Evolutionary conservation across 2,113 vertebrate species (phyloP).

Genomic region (Hystrix cristata): DNA sequence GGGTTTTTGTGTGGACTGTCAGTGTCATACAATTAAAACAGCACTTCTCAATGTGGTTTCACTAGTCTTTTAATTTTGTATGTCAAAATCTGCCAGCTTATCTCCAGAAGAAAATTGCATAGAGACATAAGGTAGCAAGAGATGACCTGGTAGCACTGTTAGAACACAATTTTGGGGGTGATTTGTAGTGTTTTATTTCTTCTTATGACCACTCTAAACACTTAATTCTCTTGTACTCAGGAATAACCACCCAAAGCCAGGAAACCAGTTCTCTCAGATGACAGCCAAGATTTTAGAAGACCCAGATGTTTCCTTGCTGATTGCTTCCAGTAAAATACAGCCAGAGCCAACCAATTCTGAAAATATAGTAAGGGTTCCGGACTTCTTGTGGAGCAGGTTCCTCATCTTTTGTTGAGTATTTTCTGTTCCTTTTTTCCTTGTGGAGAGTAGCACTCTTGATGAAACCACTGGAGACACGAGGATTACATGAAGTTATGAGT

Average conservation of each 20-base stretch:
- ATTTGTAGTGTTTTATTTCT: conserved; percentile 46
- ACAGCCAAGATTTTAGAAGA: conserved; percentile 37
- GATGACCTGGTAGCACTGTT: background rate
- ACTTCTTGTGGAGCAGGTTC: background rate
- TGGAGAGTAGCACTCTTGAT: conserved; percentile 18
- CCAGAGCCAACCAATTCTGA: conserved; percentile 37
- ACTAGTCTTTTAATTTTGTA: background rate
- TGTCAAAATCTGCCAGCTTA: background rate
- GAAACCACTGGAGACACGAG: background rate
- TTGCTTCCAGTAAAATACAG: conserved; percentile 22
- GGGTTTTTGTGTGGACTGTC: background rate
- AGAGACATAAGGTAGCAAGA: background rate
- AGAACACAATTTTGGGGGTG: background rate
- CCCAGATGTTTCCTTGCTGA: conserved; percentile 71
- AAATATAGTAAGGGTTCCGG: background rate
- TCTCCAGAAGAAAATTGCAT: background rate
- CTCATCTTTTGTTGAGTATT: conserved; percentile 19
- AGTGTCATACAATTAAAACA: background rate
- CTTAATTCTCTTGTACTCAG: conserved; percentile 4
- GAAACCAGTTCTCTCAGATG: conserved; percentile 54
- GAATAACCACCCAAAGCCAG: conserved; percentile 49
- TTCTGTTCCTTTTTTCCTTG: background rate
- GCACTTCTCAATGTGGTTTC: background rate
- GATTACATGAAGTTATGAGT: conserved; percentile 29
- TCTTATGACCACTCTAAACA: conserved; percentile 35